Evolutionary conservation across 2,113 vertebrate species (phyloP), one percentile per base, ranked within the genome.

Genomic region (Gallinago media): DNA sequence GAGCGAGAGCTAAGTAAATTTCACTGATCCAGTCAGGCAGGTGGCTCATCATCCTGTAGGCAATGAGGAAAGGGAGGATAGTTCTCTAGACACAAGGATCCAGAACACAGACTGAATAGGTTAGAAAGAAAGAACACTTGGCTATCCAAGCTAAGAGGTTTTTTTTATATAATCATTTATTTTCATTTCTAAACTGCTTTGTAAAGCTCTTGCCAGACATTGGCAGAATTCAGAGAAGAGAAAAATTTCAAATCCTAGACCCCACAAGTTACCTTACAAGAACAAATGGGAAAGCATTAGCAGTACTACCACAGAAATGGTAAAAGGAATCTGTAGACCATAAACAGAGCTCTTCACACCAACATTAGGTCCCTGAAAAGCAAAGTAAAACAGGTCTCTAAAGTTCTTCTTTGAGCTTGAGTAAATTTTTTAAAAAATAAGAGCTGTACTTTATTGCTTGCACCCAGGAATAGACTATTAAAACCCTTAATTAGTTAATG

Each of bases 1-100:
- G 87, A 95, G 93, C 22, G 3, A 91, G 58, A 88, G 14, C 42
- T 93, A 79, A 85, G 74, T 25, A 29, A 66, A 73, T 93, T 85
- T 70, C 92, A 83, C 81, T 89, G 93, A 89, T 93, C 46, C 66
- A 66, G 19, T 59, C 84, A 85, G 49, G 58, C 85, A 91, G 62
- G 87, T 85, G 77, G 74, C 62, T 95, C 65, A 42, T 78, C 70
- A 88, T 79, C 70, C 81, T 75, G 27, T 20, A 36, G 8, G 32
- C 91, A 87, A 27, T 0, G 0, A 78, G 38, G 29, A 79, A 76
- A 66, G 47, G 50, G 12, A 82, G 16, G 58, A 67, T 59, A 82
- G 46, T 16, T 80, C 78, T 63, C 74, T 9, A 9, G 85, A 95
- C 61, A 42, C 17, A 44, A 56, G 18, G 65, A 66, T 89, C 88